A percentile compares a stretch with the other conserved stretches of the same genome.
Evolutionary conservation across 1,140 invertebrate species (phyloP).

Genomic region (Lithobius niger): DNA sequence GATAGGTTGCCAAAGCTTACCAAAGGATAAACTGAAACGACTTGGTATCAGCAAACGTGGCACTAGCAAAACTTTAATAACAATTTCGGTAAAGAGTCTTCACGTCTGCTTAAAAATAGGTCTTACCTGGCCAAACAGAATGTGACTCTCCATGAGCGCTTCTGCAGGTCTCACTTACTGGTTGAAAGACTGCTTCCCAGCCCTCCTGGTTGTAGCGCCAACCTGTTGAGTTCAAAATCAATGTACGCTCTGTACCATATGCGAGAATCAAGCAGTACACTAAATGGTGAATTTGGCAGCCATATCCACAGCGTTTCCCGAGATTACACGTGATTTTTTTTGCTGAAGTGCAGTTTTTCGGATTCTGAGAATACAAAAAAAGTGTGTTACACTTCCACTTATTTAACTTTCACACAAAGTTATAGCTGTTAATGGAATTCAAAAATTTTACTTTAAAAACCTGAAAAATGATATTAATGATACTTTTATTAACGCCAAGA

Average conservation of each 20-base stretch:
- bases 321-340: conserved; percentile 90
- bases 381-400: too few species aligned
- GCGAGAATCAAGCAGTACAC: conserved; percentile 94
- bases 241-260: conserved; percentile 83
- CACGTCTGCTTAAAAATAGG: too few species aligned
- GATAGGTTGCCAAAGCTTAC: too few species aligned
- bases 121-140: conserved; percentile 16
- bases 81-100: too few species aligned
- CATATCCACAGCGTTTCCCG: conserved; percentile 94
- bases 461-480: too few species aligned
- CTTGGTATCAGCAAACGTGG: too few species aligned
- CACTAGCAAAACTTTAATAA: too few species aligned
- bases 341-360: conserved; percentile 65
- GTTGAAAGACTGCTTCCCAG: conserved; percentile 91
- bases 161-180: conserved; percentile 74
- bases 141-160: conserved; percentile 19
- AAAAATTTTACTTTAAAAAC: too few species aligned
- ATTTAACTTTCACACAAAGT: too few species aligned
- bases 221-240: conserved; percentile 85
- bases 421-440: too few species aligned
- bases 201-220: conserved; percentile 84
- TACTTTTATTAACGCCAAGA: too few species aligned
- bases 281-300: conserved; percentile 92
- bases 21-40: too few species aligned
- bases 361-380: conserved; percentile 46